Base-by-base conservation (phyloP, 1,140 invertebrate genomes). In the Adoxophyes honmai region DNA sequence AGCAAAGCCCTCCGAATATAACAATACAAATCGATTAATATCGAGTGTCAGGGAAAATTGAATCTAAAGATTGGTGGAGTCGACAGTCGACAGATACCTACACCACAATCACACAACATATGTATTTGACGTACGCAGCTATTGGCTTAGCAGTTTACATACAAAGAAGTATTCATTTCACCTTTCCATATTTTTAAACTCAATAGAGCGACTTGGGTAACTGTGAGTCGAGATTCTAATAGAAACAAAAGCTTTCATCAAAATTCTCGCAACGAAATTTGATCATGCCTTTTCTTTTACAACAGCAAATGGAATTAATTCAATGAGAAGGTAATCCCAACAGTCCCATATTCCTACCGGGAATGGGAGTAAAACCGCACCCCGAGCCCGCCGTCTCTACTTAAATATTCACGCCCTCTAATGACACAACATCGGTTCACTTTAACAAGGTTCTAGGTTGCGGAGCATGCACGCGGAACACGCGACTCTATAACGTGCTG, bases 341-440 rank as follows among this genome's bases (percentile, higher is more conserved):
- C 64, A 68, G 68, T 66, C 59, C 64, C 67, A 70, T 69, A 69
- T 60, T 61, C 61, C 53, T 57, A 70, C 67, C 65, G 55, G 60
- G 69, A 59, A 35, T 36, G 60, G 64, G 68, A 65, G 61, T 34
- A 58, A 68, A 68, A 62, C 68, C 64, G 75, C 61, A 67, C 55
- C 57, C 61, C 60, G 64, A 53, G 51, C 60, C 68, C 69, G 71
- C 69, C 73, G 60, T 70, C 66, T 78, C 70, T 65, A 66, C 68
- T 83, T 75, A 83, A 83, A 81, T 83, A 83, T 83, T 83, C 76
- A 83, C 71, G 71, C 76, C 75, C 71, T 76, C 80, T 81, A 83
- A 83, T 83, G 78, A 79, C 80, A 79, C 72, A 72, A 67, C 68
- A 69, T 67, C 64, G 70, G 67, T 55, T 67, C 68, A 60, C 77